phyloP scores from a whole-genome alignment of 2,797 vertebrate genomes.

The Pogoniulus pusillus region DNA sequence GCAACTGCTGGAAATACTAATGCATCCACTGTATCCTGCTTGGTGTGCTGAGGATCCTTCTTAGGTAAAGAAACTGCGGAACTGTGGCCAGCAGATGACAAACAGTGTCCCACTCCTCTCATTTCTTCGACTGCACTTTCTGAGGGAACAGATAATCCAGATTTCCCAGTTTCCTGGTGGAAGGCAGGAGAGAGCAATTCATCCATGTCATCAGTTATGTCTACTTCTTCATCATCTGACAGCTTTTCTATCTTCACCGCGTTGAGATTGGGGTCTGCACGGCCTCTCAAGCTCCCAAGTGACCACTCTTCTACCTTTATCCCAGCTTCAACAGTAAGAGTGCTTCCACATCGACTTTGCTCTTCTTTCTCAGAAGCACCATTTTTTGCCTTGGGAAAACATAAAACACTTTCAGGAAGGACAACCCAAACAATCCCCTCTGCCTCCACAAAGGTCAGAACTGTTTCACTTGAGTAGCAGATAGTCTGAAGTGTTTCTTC shows the following conservation, averaged over 20 bases:
- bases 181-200: conserved; percentile 49
- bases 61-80: not conserved
- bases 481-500: not conserved
- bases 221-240: conserved; percentile 93
- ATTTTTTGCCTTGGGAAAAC: conserved; percentile 71
- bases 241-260: conserved; percentile 90
- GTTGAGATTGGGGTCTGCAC: conserved; percentile 80
- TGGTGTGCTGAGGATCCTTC: conserved; percentile 8
- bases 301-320: not conserved
- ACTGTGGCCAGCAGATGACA: conserved; percentile 5
- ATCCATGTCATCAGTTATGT: conserved; percentile 91
- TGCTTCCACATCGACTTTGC: not conserved
- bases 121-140: not conserved
- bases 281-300: conserved; percentile 60
- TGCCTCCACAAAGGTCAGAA: not conserved
- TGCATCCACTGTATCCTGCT: not conserved
- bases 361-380: conserved; percentile 65
- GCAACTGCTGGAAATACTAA: conserved; percentile 21
- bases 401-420: not conserved
- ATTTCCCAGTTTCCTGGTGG: conserved; percentile 45
- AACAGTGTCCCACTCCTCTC: not conserved
- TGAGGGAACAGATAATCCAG: not conserved
- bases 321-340: conserved; percentile 36
- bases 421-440: not conserved
- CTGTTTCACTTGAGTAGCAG: not conserved